Base-by-base conservation (phyloP, 1,140 invertebrate species). In the Macrobrachium nipponense region DNA sequence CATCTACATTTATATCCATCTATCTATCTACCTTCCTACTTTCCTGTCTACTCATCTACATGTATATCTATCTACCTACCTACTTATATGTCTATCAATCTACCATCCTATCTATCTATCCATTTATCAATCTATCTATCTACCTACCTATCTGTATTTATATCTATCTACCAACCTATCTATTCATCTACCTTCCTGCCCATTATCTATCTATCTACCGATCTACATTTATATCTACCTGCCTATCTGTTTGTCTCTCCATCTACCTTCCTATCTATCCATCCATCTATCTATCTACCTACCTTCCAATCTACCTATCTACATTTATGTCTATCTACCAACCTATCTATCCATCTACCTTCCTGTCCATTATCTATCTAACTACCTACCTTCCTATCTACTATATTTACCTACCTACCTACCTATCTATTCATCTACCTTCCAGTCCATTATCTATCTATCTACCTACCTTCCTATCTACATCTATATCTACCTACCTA, bases 181-280 rank as follows among this genome's bases (percentile, higher is more conserved):
- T 51, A 15, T 20, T 27, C 44, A 20, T 76, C 20, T 20, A 14
- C 44, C 43, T 36, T 17, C 44, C 20, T 51, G 10, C 73, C 17
- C 20, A 17, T 20, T 18, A 5, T 78, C 11, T n/a, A n/a, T 10
- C 58, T 11, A n/a, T 58, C 20, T 36, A 8, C 44, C 27, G 11
- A 14, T 51, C 15, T 17, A 10, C n/a, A n/a, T n/a, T n/a, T n/a
- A n/a, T n/a, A n/a, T n/a, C n/a, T n/a, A n/a, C n/a, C n/a, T n/a
- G n/a, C n/a, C n/a, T n/a, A n/a, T n/a, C n/a, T n/a, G n/a, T n/a
- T n/a, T n/a, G n/a, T n/a, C n/a, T n/a, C n/a, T n/a, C n/a, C n/a
- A n/a, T n/a, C 77, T 79, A 15, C 23, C 59, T 79, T n/a, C 60
- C 77, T 61, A 14, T 79, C 43, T 79, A 43, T 61, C 62, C 43